Evolutionary conservation across 1,140 invertebrate genomes (phyloP).

Genomic region (Anastatus disparis): DNA sequence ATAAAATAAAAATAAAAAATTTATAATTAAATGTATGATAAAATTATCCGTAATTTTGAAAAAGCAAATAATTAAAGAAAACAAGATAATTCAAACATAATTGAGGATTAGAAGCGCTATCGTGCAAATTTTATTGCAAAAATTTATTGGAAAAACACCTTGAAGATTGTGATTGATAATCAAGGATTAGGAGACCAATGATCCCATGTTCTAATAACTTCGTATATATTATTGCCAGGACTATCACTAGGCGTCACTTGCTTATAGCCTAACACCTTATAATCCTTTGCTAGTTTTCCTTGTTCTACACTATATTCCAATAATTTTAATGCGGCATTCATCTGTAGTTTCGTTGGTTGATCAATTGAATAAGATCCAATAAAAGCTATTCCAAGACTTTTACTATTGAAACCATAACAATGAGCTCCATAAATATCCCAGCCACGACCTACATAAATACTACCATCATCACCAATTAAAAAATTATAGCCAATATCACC

Average conservation of each 20-base stretch:
- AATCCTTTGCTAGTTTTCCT: constrained; percentile 71
- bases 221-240: constrained; percentile 73
- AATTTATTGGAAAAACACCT: too few relatives aligned
- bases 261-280: constrained; percentile 75
- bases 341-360: neutral
- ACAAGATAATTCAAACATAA: too few relatives aligned
- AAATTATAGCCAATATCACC: constrained; percentile 82
- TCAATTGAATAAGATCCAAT: constrained; percentile 60
- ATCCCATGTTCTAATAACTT: constrained; percentile 73
- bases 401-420: constrained; percentile 74
- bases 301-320: constrained; percentile 65
- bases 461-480: constrained; percentile 81
- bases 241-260: constrained; percentile 75
- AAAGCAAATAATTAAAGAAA: too few relatives aligned
- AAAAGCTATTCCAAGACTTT: constrained; percentile 79
- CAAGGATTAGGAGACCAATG: constrained; percentile 65
- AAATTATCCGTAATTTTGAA: too few relatives aligned
- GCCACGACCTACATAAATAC: constrained; percentile 79
- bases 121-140: too few relatives aligned
- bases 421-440: constrained; percentile 80
- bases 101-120: too few relatives aligned
- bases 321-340: neutral
- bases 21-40: too few relatives aligned
- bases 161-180: too few relatives aligned
- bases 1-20: too few relatives aligned